A percentile compares a stretch with the other conserved stretches of the same genome.
Evolutionary conservation across 2,113 vertebrate species (phyloP).

Genomic region (Vidua macroura): DNA sequence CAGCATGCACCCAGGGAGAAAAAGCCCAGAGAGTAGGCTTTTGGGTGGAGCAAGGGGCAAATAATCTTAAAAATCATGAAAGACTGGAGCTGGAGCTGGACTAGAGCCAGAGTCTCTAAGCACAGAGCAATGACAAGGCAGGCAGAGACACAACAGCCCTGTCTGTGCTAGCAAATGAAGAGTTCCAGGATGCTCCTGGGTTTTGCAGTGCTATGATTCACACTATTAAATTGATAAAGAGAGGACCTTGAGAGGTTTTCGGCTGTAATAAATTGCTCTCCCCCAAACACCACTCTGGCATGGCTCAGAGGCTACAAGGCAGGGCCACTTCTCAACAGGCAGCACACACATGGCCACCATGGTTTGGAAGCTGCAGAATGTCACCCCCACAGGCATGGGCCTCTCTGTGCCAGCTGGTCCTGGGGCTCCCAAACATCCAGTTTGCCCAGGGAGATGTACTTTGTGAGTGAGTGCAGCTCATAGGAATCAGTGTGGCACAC

Average conservation of each 20-base stretch:
- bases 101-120: background rate
- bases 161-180: background rate
- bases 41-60: background rate
- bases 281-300: background rate
- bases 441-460: background rate
- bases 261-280: background rate
- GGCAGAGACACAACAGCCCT: background rate
- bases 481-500: fast-evolving
- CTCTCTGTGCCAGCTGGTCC: background rate
- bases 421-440: background rate
- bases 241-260: background rate
- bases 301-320: background rate
- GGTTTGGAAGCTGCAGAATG: background rate
- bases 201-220: background rate
- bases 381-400: fast-evolving
- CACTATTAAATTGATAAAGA: background rate
- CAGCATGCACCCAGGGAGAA: background rate
- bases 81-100: background rate
- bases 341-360: fast-evolving
- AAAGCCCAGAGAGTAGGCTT: background rate
- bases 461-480: background rate
- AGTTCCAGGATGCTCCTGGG: background rate
- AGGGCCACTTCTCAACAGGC: background rate
- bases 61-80: background rate
- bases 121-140: background rate